Evolutionary conservation across 2,888 invertebrate species (phyloP), one percentile per base, ranked within the genome.

Genomic region (Himalopsyche kuldschensis): DNA sequence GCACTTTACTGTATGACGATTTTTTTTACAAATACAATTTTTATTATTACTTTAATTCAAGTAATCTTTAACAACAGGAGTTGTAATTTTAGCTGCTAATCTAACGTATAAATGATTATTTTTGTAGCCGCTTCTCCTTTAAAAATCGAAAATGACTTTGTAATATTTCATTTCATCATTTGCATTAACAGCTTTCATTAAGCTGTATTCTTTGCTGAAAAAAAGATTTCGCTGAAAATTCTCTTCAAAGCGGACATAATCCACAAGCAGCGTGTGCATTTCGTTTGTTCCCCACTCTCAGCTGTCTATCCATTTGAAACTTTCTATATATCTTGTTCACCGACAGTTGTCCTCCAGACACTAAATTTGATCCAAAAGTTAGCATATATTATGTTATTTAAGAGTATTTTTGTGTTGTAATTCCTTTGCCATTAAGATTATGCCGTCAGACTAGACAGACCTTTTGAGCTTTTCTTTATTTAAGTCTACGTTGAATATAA

Each of bases 261-360:
- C 80, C 78, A 46, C 80, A 27, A 47, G 31, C 76, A 32, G 31
- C 75, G 78, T 69, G 78, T 78, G 82, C 78, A 82, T 78, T 82
- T 75, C 75, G 30, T 47, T 78, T 76, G 20, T 76, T 76, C 41
- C 17, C 5, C n/a, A 48, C 63, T 77, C 47, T 80, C 75, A 47
- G 10, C 46, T 75, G 24, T 24, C 20, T 63, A n/a, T 63, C 63
- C 24, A 24, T 69, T 27, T 11, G 11, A 27, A 69, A 69, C 30
- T 30, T 69, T 69, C 24, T 69, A 30, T 69, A 1, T 69, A 69
- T 27, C 20, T 27, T 69, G 27, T 30, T 27, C 15, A 11, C 69
- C 15, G 27, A 69, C 69, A 69, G 30, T 69, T 1, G 15, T 69
- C 69, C 69, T 69, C 41, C 15, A 41, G 41, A 41, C 41, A 15